Evolutionary conservation across 2,113 vertebrate species (phyloP), one percentile per base, ranked within the genome.

Genomic region (Motacilla alba): DNA sequence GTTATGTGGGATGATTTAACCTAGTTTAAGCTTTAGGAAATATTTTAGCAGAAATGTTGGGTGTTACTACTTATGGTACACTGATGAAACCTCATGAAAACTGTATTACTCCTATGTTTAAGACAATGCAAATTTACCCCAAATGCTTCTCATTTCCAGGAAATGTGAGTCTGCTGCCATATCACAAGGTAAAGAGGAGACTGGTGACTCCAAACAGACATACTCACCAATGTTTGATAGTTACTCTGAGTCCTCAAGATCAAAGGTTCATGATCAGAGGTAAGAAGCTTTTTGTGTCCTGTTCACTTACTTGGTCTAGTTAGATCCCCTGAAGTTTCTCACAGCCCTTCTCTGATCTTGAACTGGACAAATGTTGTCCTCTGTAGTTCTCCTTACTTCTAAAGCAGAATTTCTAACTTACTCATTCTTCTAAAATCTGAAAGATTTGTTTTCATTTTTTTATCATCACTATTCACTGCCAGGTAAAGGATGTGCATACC

Each of bases 211-310:
- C 50, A 98, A 98, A 47, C 97, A 97, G 59, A 97, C 96, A 11
- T 95, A 97, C 26, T 97, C 97, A 18, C 94, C 97, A 2, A 96
- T 98, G 58, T 96, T 98, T 85, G 98, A 98, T 94, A 99, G 97
- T 87, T 97, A 97, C 26, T 98, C 98, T 63, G 98, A 99, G 74
- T 98, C 98, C 31, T 97, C 98, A 43, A 98, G 98, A 60, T 98
- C 98, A 58, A 99, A 98, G 95, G 97, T 97, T 96, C 98, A 98
- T 14, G 96, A 98, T 91, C 93, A 97, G 93, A 99, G 99, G 99
- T 99, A 97, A 97, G 95, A 79, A 79, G 30, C 23, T 46, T 77
- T 70, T 62, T 70, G 15, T 75, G 52, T 68, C 10, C 24, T 88
- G 1, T 49, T 93, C 13, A 5, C 33, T 78, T 30, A 43, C 6